Conservation (phyloP, 1,140 invertebrate genomes). For the Capitella teleta region DNA sequence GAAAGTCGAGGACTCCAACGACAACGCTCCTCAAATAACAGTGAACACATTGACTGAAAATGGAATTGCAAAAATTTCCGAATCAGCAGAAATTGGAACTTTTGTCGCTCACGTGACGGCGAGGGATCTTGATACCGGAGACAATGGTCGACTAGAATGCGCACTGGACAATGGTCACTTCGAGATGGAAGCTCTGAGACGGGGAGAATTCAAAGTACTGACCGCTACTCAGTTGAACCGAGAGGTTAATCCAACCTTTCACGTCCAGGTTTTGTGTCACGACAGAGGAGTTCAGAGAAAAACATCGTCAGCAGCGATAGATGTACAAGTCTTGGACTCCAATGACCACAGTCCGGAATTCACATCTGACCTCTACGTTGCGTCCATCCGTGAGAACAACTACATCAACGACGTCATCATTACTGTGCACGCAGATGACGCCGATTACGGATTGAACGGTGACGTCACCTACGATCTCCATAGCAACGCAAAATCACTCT, state of each 20-base stretch:
- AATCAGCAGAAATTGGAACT: constrained; percentile 1
- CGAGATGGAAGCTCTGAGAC: no score
- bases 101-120: constrained; percentile 9
- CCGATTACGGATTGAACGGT: neutral
- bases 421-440: constrained; percentile 32
- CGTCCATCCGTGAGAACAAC: constrained; percentile 75
- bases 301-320: no score
- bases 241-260: no score
- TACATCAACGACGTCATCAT: constrained; percentile 69
- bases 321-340: constrained; percentile 4
- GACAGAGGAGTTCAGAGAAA: no score
- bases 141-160: no score
- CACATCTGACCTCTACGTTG: constrained; percentile 33
- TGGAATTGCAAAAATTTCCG: constrained; percentile 5
- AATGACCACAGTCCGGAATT: constrained; percentile 38
- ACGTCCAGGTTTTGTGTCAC: no score
- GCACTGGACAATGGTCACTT: no score
- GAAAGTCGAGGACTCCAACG: constrained; percentile 8
- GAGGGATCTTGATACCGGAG: constrained; percentile 1
- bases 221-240: no score
- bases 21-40: constrained; percentile 7
- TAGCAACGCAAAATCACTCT: no score
- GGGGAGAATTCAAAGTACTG: no score
- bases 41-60: constrained; percentile 3
- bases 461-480: neutral